phyloP scores from a whole-genome alignment of 1,140 invertebrate genomes.

The Scaptomyza montana region DNA sequence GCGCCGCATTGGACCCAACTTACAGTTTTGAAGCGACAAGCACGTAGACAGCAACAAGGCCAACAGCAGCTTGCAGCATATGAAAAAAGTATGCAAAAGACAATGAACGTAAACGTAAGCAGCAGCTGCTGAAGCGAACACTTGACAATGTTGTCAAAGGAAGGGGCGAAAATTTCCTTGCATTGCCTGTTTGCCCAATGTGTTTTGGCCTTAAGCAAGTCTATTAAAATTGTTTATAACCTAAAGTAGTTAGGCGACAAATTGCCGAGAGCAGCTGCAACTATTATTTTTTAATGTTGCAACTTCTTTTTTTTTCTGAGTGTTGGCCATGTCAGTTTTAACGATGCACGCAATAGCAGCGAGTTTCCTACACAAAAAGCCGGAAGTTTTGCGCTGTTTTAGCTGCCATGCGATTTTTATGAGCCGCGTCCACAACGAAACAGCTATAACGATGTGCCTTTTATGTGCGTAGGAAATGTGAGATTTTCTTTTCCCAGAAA shows the following conservation, averaged over 20 bases:
- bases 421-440: conserved; percentile 49
- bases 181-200: conserved; percentile 47
- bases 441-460: conserved; percentile 64
- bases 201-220: conserved; percentile 73
- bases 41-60: conserved; percentile 55
- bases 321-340: conserved; percentile 66
- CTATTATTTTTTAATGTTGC: conserved; percentile 58
- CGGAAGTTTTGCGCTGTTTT: conserved; percentile 77
- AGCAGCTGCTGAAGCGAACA: conserved; percentile 45
- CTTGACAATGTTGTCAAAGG: conserved; percentile 60
- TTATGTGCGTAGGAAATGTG: conserved; percentile 71
- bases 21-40: conserved; percentile 55
- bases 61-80: conserved; percentile 20
- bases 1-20: conserved; percentile 58
- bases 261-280: conserved; percentile 46
- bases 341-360: conserved; percentile 60
- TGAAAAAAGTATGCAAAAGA: conserved; percentile 66
- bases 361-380: conserved; percentile 59
- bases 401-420: conserved; percentile 77
- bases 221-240: conserved; percentile 81
- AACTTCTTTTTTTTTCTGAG: conserved; percentile 44
- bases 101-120: conserved; percentile 48
- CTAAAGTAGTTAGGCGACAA: conserved; percentile 16
- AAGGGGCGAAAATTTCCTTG: neutral
- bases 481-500: conserved; percentile 45